Conservation (phyloP, 2,113 vertebrate species). For the Erpornis zantholeuca region DNA sequence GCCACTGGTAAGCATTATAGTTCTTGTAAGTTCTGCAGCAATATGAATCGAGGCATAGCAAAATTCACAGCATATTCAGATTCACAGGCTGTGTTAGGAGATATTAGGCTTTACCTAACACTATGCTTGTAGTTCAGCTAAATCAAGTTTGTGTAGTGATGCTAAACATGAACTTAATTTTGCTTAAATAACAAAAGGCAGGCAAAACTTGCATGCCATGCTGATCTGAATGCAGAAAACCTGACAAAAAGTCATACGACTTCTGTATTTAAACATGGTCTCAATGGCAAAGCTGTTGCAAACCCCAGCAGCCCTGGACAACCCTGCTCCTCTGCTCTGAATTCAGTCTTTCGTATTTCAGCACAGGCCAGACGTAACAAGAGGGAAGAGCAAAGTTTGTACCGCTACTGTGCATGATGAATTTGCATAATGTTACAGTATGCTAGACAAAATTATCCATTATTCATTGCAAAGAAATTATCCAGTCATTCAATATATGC, state of each 20-base stretch:
- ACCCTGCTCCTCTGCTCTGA: neutral
- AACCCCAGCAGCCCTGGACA: neutral
- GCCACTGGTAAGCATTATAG: neutral
- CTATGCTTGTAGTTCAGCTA: neutral
- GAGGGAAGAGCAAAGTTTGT: slow-evolving; percentile 36
- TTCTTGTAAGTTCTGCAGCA: neutral
- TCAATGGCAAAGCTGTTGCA: neutral
- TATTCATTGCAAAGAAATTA: slow-evolving; percentile 67
- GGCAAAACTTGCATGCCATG: neutral
- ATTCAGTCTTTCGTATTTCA: neutral
- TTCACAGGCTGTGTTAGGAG: neutral
- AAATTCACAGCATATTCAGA: neutral
- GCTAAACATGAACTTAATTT: neutral
- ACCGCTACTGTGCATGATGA: neutral
- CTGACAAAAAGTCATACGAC: neutral
- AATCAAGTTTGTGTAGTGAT: neutral
- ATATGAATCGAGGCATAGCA: neutral
- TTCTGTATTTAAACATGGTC: neutral
- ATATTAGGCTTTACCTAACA: neutral
- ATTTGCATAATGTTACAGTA: slow-evolving; percentile 57
- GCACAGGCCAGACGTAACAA: neutral
- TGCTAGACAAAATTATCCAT: slow-evolving; percentile 65
- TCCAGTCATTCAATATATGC: slow-evolving; percentile 65
- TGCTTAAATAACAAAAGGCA: neutral
- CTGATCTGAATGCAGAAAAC: neutral